Conservation (phyloP, 2,888 invertebrate genomes). For the Didymodactylos carnosus region DNA sequence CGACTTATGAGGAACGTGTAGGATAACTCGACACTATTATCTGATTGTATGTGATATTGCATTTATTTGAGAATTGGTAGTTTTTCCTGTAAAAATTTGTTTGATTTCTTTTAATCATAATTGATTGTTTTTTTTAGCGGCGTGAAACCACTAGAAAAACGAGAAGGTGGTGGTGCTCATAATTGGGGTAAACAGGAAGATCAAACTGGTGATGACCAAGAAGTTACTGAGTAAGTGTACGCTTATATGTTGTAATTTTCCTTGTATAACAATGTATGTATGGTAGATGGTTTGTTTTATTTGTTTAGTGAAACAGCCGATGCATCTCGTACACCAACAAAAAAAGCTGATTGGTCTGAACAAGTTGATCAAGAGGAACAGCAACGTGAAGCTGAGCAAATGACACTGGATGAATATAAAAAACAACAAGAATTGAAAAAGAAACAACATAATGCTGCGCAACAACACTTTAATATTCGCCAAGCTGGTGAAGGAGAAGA, state of each 20-base stretch:
- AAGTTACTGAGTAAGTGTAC: not conserved
- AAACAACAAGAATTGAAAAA: not conserved
- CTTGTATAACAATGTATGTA: not conserved
- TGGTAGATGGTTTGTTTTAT: not conserved
- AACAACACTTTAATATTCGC: constrained; percentile 8
- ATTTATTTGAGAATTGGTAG: no score
- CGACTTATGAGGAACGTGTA: no score
- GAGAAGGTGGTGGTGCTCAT: constrained; percentile 10
- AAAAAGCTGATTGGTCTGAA: constrained; percentile 1
- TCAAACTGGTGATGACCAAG: not conserved
- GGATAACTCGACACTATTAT: no score
- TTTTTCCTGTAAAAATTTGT: not conserved
- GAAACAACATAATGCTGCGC: not conserved
- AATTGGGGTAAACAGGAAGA: constrained; percentile 14
- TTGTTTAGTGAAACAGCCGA: not conserved
- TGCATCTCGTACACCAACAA: not conserved
- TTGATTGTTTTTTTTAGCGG: not conserved
- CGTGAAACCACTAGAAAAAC: constrained; percentile 11
- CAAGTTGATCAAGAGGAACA: not conserved
- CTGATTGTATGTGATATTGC: no score
- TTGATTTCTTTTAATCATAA: no score
- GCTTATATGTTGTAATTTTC: not conserved
- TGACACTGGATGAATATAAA: constrained; percentile 13
- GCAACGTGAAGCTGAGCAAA: not conserved
- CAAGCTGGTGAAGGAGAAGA: constrained; percentile 14